Conservation (phyloP, 2,888 invertebrate species). For the Cosmia trapezina region DNA sequence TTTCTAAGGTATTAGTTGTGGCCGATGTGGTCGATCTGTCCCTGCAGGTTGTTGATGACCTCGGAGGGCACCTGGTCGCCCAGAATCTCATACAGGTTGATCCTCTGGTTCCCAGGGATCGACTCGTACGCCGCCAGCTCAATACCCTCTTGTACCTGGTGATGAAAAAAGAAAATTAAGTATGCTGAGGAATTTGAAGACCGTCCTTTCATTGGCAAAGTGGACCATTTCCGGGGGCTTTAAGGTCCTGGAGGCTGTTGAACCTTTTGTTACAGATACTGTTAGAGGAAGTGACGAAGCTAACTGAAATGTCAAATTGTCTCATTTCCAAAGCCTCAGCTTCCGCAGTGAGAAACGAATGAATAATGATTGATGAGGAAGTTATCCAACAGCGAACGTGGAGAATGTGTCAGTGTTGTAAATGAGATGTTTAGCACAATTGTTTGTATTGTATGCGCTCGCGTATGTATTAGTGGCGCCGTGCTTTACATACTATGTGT, state of each 20-base stretch:
- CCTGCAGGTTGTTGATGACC: conserved; percentile 96
- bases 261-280: neutral
- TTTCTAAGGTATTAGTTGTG: conserved; percentile 34
- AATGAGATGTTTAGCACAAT: conserved; percentile 41
- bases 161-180: conserved; percentile 4
- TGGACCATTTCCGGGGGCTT: neutral
- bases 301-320: conserved; percentile 4
- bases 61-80: conserved; percentile 96
- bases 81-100: conserved; percentile 95
- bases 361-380: conserved; percentile 35
- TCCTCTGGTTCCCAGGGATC: conserved; percentile 95
- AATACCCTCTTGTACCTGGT: conserved; percentile 95
- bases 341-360: conserved; percentile 25
- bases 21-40: conserved; percentile 96
- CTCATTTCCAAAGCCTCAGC: conserved; percentile 1
- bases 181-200: neutral
- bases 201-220: neutral
- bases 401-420: conserved; percentile 27
- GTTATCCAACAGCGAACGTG: conserved; percentile 30
- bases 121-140: conserved; percentile 96
- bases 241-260: neutral
- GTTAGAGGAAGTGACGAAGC: neutral
- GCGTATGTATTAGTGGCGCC: conserved; percentile 21
- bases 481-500: conserved; percentile 30
- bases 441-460: conserved; percentile 37